Evolutionary conservation across 2,113 vertebrate genomes (phyloP).

Genomic region (Martes martes): DNA sequence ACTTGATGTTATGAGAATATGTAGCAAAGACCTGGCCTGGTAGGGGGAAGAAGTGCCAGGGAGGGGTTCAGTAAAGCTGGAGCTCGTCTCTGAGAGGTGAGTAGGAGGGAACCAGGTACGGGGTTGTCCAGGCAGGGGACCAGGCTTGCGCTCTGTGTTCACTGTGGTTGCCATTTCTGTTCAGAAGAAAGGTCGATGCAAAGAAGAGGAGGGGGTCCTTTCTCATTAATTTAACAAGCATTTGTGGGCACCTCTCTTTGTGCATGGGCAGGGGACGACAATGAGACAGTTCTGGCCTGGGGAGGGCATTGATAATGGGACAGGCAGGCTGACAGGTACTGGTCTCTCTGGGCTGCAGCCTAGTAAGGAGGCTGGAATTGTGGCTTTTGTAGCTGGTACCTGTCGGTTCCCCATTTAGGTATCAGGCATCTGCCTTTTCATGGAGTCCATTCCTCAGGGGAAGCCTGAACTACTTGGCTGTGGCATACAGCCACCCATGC

Average conservation of each 20-base stretch:
- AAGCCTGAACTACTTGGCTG: not conserved
- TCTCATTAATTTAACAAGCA: not conserved
- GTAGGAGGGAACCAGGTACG: not conserved
- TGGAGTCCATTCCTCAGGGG: not conserved
- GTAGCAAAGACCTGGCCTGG: not conserved
- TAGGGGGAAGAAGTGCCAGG: not conserved
- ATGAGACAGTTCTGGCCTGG: not conserved
- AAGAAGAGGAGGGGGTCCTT: not conserved
- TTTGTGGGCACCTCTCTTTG: not conserved
- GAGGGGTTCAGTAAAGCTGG: not conserved
- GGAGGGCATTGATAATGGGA: not conserved
- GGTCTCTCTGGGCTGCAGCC: not conserved
- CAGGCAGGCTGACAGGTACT: not conserved
- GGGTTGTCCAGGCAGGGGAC: not conserved
- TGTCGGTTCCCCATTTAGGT: not conserved
- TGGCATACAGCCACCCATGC: not conserved
- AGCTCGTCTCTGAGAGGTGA: not conserved
- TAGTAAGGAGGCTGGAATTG: not conserved
- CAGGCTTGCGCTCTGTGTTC: fast-evolving
- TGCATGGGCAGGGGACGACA: not conserved
- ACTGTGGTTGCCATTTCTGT: not conserved
- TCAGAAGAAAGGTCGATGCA: not conserved
- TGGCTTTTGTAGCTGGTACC: not conserved
- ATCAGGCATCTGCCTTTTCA: not conserved
- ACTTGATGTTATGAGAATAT: not conserved